Evolutionary conservation across 2,888 invertebrate genomes (phyloP).

Genomic region (Sarcophaga caerulescens): DNA sequence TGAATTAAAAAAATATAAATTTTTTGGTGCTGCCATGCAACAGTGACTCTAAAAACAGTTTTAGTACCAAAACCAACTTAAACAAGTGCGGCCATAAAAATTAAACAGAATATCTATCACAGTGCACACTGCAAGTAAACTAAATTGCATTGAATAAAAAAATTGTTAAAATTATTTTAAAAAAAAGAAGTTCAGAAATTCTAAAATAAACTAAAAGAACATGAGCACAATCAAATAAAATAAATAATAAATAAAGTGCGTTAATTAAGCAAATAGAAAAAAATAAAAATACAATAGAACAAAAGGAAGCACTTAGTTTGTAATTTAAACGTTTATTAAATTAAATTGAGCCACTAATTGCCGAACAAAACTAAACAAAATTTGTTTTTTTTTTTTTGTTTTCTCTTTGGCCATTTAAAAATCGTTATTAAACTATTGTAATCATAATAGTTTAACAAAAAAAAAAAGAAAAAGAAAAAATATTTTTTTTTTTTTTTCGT

Average conservation of each 20-base stretch:
- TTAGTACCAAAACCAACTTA: conserved; percentile 63
- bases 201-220: neutral
- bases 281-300: neutral
- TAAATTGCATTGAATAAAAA: too few relatives aligned
- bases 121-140: neutral
- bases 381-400: neutral
- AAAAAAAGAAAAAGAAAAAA: neutral
- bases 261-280: conserved; percentile 17
- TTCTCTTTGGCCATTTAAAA: neutral
- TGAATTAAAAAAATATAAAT: neutral
- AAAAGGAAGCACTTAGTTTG: neutral
- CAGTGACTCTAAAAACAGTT: conserved; percentile 55
- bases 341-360: conserved; percentile 54
- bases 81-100: conserved; percentile 66
- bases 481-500: too few relatives aligned
- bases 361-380: conserved; percentile 3
- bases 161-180: too few relatives aligned
- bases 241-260: conserved; percentile 41
- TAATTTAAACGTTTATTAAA: conserved; percentile 33
- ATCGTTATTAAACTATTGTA: too few relatives aligned
- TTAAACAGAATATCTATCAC: neutral
- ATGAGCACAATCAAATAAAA: neutral
- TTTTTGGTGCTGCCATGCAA: conserved; percentile 62
- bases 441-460: conserved; percentile 1
- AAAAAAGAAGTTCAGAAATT: neutral